Conservation (phyloP, 2,888 invertebrate species). For the Polyploca ridens region DNA sequence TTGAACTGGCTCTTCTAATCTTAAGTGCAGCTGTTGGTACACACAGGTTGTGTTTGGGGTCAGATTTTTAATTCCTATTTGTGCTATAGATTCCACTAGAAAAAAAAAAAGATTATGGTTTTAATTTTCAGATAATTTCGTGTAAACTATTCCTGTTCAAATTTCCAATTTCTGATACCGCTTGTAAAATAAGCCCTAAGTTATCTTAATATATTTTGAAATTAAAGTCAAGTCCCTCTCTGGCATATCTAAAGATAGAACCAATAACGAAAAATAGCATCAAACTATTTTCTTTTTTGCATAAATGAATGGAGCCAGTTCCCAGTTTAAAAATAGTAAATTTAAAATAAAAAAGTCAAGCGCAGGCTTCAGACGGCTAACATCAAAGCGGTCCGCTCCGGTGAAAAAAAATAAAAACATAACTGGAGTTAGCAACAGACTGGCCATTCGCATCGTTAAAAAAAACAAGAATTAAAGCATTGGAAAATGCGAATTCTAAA, state of each 20-base stretch:
- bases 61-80: too few relatives aligned
- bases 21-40: too few relatives aligned
- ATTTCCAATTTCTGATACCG: too few relatives aligned
- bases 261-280: background rate
- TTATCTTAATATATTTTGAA: too few relatives aligned
- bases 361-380: conserved; percentile 26
- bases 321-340: background rate
- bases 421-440: conserved; percentile 56
- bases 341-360: conserved; percentile 5
- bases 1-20: too few relatives aligned
- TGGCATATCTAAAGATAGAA: background rate
- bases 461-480: conserved; percentile 42
- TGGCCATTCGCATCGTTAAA: conserved; percentile 34
- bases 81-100: too few relatives aligned
- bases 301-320: conserved; percentile 8
- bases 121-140: too few relatives aligned
- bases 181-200: too few relatives aligned
- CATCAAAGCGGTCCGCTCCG: conserved; percentile 19
- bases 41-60: too few relatives aligned
- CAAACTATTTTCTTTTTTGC: conserved; percentile 1
- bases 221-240: background rate
- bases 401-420: conserved; percentile 44
- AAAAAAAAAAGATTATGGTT: too few relatives aligned
- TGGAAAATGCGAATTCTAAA: conserved; percentile 57
- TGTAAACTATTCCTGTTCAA: too few relatives aligned